Evolutionary conservation across 2,888 invertebrate species (phyloP), one percentile per base, ranked within the genome.

Genomic region (Sialis fuliginosa): DNA sequence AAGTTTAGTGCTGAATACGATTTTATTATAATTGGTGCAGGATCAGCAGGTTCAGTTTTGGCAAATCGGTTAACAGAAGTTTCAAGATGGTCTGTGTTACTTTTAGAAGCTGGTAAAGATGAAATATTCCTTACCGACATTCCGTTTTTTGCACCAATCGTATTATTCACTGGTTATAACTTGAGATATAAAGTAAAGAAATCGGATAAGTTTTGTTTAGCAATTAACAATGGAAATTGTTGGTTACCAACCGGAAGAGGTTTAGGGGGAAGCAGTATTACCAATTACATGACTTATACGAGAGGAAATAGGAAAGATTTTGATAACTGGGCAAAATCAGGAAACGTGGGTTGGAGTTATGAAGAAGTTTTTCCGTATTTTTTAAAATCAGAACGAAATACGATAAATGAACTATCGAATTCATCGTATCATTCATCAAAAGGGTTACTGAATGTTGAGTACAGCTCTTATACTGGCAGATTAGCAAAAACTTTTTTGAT

Each of bases 251-350:
- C 81, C 43, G 90, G 90, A 0, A 82, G 81, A 58, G 84, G 81
- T 1, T 59, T 88, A 12, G 91, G 91, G 0, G 90, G 90, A 0
- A 80, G 81, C 3, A 86, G 86, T 32, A 79, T 86, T 6, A 78
- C 87, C 5, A 90, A 90, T 65, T 88, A 80, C 57, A 81, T 91
- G 79, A 67, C 86, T 2, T 89, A 90, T 60, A 77, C 85, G 0
- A 70, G 91, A 43, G 89, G 89, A 0, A 81, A 86, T 56, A 77
- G 77, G 9, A 67, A 67, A 41, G 90, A 91, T 66, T 92, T 81
- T 59, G 82, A 92, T 58, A 69, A 74, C 46, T 91, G 91, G 91
- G 78, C 72, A n/a, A 64, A 64, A 31, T 67, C 79, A 60, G 90
- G 89, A 0, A 89, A 89, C 57, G 60, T 66, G 1, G 88, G 88